Evolutionary conservation across 2,113 vertebrate species (phyloP), one percentile per base, ranked within the genome.

Genomic region (Rattus rattus): DNA sequence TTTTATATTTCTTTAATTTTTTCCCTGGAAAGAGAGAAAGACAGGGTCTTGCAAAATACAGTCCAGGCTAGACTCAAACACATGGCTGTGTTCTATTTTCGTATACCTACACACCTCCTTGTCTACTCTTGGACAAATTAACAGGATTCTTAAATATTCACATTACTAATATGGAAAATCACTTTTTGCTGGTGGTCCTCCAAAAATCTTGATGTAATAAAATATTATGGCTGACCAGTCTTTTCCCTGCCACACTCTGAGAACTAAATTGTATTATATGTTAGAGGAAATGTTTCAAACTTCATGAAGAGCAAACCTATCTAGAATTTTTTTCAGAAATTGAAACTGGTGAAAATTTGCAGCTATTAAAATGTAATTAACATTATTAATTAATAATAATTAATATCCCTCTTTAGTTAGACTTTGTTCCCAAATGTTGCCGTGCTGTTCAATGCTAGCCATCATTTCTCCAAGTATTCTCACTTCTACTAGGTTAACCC

Each of bases 261-360:
- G 80, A 83, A 94, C 47, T 30, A 90, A 94, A 84, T 39, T 83
- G 54, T 89, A 94, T 67, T 75, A 39, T 67, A 72, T 6, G 2
- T 14, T 75, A 96, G 36, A 75, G 47, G 14, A 20, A 79, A 88
- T 16, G 83, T 39, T 61, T 94, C 59, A 96, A 92, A 85, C 77
- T 89, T 80, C 43, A 94, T 12, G 47, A 96, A 95, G 72, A 73
- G 19, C 43, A 81, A 56, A 1, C 85, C 28, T 87, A 11, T 54
- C 80, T 7, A 75, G 47, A 94, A 90, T 88, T 96, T 77, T 90
- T 90, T 81, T 90, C 79, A 69, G 61, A 90, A 94, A 96, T 5
- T 30, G 19, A 47, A 94, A 95, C 72, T 92, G 88, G 49, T 91
- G 11, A 76, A 95, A 95, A 89, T 80, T 89, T 85, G 69, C 22